A percentile compares a stretch with the other conserved stretches of the same genome.
These are phyloP conservation scores for Hyposoter didymator DNA, from an alignment of 2,888 invertebrate species.

Conservation along the genomic window DNA sequence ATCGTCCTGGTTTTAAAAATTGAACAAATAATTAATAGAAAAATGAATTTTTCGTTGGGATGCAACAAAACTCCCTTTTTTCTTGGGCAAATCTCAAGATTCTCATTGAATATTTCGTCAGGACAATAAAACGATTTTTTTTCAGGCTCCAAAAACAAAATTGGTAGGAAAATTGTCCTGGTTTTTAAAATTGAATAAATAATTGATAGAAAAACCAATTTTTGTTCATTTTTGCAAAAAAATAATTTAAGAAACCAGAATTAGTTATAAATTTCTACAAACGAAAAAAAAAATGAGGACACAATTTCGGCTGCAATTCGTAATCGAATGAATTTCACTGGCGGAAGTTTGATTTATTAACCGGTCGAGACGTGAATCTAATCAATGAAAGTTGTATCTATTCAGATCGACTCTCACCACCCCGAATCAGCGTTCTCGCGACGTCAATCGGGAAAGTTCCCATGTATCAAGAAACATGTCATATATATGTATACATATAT, in stretches of 20 bases:
- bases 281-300: neutral
- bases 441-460: conserved; percentile 20
- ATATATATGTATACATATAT: conserved; percentile 11
- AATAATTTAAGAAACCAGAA: neutral
- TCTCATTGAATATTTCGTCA: too few relatives aligned
- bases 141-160: too few relatives aligned
- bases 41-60: too few relatives aligned
- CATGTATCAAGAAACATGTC: conserved; percentile 48
- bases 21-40: too few relatives aligned
- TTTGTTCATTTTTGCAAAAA: too few relatives aligned
- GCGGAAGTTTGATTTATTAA: neutral
- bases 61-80: too few relatives aligned
- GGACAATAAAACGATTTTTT: too few relatives aligned
- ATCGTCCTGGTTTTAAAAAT: too few relatives aligned
- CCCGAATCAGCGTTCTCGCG: conserved; percentile 9
- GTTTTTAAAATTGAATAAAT: too few relatives aligned
- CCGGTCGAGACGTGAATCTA: neutral
- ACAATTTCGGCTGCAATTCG: neutral
- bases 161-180: too few relatives aligned
- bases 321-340: neutral
- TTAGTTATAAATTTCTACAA: neutral
- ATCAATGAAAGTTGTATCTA: conserved; percentile 10
- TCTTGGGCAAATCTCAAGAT: too few relatives aligned
- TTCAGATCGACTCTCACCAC: neutral
- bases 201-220: too few relatives aligned